Evolutionary conservation across 2,797 vertebrate species (phyloP).

Genomic region (Monodelphis domestica): DNA sequence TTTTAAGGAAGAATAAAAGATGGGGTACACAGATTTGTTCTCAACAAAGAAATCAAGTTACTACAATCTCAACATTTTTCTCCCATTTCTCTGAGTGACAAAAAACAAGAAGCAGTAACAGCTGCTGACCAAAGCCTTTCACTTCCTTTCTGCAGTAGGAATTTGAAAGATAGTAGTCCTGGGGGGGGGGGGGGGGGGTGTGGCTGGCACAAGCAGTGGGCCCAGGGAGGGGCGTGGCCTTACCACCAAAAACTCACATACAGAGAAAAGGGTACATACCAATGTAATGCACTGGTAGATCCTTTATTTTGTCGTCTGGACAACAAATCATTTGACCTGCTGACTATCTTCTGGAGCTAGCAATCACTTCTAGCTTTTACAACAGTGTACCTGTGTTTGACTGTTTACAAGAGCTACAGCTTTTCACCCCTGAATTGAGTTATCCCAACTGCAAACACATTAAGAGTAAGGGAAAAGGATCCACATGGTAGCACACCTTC

Average conservation of each 20-base stretch:
- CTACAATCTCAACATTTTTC: conserved; percentile 69
- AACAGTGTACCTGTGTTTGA: conserved; percentile 4
- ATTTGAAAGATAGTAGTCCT: conserved; percentile 54
- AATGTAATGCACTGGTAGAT: background rate
- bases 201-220: background rate
- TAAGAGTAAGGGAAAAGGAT: conserved; percentile 52
- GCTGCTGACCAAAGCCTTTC: conserved; percentile 71
- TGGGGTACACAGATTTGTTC: conserved; percentile 6
- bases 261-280: accelerated
- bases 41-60: conserved; percentile 74
- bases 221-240: conserved; percentile 56
- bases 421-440: conserved; percentile 9
- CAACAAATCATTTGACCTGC: background rate
- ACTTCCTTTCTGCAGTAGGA: conserved; percentile 66
- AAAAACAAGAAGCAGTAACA: conserved; percentile 71
- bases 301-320: conserved; percentile 16
- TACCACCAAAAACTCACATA: background rate
- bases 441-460: conserved; percentile 61
- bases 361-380: conserved; percentile 3
- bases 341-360: conserved; percentile 9
- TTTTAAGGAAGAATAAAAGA: conserved; percentile 57
- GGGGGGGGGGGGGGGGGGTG: conserved; percentile 23
- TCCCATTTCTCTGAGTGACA: conserved; percentile 74
- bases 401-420: conserved; percentile 4
- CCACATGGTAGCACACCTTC: background rate